Evolutionary conservation across 2,888 invertebrate species (phyloP).

Genomic region (Ganaspis brasiliensis): DNA sequence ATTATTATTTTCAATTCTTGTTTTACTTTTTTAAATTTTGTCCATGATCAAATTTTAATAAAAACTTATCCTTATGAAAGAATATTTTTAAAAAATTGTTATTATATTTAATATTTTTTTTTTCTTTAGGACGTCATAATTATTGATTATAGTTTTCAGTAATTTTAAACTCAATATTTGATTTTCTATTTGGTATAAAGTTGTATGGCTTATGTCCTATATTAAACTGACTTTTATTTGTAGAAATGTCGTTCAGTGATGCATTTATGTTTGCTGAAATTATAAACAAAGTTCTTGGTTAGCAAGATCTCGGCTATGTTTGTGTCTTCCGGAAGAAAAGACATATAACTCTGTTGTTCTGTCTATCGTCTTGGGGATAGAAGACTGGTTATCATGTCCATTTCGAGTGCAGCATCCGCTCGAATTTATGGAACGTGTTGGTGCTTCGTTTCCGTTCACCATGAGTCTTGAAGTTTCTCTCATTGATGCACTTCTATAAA

Average conservation of each 20-base stretch:
- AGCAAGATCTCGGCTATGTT: slow-evolving; percentile 57
- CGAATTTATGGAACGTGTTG: slow-evolving; percentile 57
- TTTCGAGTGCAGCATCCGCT: slow-evolving; percentile 60
- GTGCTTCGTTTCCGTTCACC: slow-evolving; percentile 55
- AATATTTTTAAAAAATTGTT: no score
- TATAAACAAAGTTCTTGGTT: slow-evolving; percentile 68
- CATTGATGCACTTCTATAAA: slow-evolving; percentile 70
- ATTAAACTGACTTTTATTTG: not conserved
- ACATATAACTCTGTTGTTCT: slow-evolving; percentile 66
- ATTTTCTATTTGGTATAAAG: not conserved
- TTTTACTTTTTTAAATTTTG: no score
- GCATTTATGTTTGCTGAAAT: slow-evolving; percentile 18
- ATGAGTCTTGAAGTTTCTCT: slow-evolving; percentile 62
- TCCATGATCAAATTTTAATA: no score
- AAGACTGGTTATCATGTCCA: slow-evolving; percentile 56
- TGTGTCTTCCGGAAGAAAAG: slow-evolving; percentile 65
- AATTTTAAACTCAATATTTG: not conserved
- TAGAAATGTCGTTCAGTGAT: not conserved
- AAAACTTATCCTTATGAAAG: no score
- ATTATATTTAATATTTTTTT: no score
- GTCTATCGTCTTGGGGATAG: slow-evolving; percentile 51
- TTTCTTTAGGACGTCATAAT: not conserved
- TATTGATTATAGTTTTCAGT: not conserved
- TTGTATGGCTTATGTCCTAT: not conserved
- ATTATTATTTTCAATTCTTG: no score